These are phyloP conservation scores for Plodia interpunctella DNA, from an alignment of 1,140 invertebrate species.

Conservation along the genomic window DNA sequence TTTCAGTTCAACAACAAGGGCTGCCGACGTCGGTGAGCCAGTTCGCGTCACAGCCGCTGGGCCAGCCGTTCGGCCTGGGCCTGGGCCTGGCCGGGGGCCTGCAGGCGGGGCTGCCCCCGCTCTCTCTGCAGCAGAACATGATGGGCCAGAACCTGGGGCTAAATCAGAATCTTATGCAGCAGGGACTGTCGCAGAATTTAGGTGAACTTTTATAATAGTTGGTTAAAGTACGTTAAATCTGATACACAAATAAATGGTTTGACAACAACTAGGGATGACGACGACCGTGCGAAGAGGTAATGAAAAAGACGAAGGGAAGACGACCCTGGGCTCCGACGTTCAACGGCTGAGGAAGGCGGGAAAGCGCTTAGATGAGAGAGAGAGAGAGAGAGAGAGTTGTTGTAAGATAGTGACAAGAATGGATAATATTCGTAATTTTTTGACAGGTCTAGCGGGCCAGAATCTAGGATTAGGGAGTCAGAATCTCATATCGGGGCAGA, in stretches of 20 bases:
- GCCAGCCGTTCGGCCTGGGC: slow-evolving; percentile 35
- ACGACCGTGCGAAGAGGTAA: too few relatives aligned
- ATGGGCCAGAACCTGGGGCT: slow-evolving; percentile 45
- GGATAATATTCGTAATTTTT: not conserved
- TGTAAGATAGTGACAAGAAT: not conserved
- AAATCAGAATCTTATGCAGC: slow-evolving; percentile 60
- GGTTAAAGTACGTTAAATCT: too few relatives aligned
- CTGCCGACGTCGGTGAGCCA: slow-evolving; percentile 46
- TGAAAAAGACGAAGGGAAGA: too few relatives aligned
- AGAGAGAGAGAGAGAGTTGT: too few relatives aligned
- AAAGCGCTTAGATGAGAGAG: too few relatives aligned
- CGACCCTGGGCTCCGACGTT: too few relatives aligned
- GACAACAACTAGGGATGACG: too few relatives aligned
- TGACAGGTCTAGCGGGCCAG: slow-evolving; percentile 49
- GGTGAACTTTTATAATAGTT: too few relatives aligned
- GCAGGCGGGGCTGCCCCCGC: slow-evolving; percentile 33
- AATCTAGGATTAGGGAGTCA: slow-evolving; percentile 53
- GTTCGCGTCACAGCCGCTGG: slow-evolving; percentile 34
- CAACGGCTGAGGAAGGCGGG: too few relatives aligned
- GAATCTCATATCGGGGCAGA: slow-evolving; percentile 56
- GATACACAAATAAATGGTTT: too few relatives aligned
- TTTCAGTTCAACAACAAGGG: slow-evolving; percentile 56
- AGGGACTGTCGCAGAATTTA: slow-evolving; percentile 57
- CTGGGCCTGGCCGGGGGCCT: slow-evolving; percentile 35
- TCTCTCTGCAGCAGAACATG: slow-evolving; percentile 46